Base-by-base conservation (phyloP, 2,797 vertebrate genomes). In the Hippocampus kuda region DNA sequence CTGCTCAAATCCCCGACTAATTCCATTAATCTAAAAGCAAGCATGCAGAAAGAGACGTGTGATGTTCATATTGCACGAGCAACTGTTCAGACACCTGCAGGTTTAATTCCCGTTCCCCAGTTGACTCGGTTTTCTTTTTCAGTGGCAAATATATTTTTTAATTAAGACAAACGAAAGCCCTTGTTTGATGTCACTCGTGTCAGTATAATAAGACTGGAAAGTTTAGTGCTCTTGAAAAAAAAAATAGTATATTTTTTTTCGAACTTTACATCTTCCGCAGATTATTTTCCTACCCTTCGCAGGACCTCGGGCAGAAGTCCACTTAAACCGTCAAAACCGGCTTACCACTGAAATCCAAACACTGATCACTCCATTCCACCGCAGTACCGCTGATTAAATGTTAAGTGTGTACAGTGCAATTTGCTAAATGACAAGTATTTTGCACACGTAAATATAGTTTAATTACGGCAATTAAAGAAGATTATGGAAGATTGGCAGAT, bases 371-470 rank as follows among this genome's bases (percentile, higher is more conserved):
- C 92, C 92, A 94, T 93, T 94, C 94, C 91, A 91, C 93, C 91
- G 93, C 94, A 93, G 93, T 91, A 89, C 93, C 92, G 88, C 96
- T 98, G 96, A 98, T 98, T 98, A 97, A 95, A 96, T 93, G 92
- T 93, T 94, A 93, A 89, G 93, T 94, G 93, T 92, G 94, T 94
- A 95, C 94, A 96, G 95, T 94, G 94, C 94, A 98, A 99, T 99
- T 97, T 97, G 93, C 94, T 98, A 98, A 99, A 99, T 99, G 97
- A 98, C 95, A 98, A 98, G 95, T 97, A 98, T 98, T 99, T 95
- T 97, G 95, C 95, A 95, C 95, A 97, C 97, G 95, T 98, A 99
- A 99, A 99, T 98, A 98, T 97, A 97, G 94, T 98, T 97, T 98
- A 99, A 98, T 99, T 97, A 97, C 94, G 93, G 94, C 95, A 98